Conservation (phyloP, 1,140 invertebrate genomes). For the Chrysomallon squamiferum region DNA sequence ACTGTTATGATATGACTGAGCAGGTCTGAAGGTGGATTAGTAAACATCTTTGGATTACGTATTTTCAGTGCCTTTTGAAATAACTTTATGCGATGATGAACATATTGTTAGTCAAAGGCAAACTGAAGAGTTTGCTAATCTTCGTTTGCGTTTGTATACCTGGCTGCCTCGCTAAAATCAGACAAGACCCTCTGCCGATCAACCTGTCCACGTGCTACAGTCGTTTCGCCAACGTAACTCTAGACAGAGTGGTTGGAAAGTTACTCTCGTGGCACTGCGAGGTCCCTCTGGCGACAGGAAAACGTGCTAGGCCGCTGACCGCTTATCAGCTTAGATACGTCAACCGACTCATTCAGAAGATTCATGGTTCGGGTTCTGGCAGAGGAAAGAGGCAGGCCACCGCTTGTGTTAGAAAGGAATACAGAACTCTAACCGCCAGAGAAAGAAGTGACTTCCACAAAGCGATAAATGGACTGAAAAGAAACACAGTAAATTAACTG, state of each 20-base stretch:
- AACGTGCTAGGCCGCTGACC: neutral
- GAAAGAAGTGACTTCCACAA: conserved; percentile 55
- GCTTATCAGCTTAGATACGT: too few species aligned
- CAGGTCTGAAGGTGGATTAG: too few species aligned
- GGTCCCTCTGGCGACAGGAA: neutral
- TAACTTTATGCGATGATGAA: too few species aligned
- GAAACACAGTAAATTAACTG: conserved; percentile 50
- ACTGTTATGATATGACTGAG: too few species aligned
- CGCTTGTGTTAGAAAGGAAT: conserved; percentile 54
- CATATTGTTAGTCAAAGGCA: too few species aligned
- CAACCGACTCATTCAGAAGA: too few species aligned
- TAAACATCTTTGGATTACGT: too few species aligned
- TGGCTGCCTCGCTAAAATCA: neutral
- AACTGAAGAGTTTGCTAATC: neutral
- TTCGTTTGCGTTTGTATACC: neutral
- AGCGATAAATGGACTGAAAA: conserved; percentile 59
- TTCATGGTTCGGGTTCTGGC: too few species aligned
- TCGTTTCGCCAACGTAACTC: neutral
- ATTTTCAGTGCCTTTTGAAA: too few species aligned
- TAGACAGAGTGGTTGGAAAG: neutral
- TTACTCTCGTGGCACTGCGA: neutral
- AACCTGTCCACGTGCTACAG: neutral
- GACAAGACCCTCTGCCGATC: neutral
- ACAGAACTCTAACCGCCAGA: conserved; percentile 55
- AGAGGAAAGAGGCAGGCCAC: neutral